Evolutionary conservation across 2,888 invertebrate genomes (phyloP), one percentile per base, ranked within the genome.

Genomic region (Chymomyza amoena): DNA sequence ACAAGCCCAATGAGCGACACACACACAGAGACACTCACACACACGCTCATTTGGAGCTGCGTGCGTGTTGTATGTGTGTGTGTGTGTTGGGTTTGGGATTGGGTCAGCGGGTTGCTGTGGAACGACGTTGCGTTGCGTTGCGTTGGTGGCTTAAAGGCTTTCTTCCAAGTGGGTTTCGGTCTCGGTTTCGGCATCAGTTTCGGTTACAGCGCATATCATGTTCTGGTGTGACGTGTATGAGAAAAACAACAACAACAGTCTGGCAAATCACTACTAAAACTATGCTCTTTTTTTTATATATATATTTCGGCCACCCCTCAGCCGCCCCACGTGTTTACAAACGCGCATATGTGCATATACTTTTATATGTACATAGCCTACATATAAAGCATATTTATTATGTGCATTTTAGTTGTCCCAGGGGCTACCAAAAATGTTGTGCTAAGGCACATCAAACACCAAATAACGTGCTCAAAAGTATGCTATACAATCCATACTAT

Each of bases 41-140:
- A 64, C 32, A 67, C 69, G 6, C 20, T 57, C 51, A 71, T 18
- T 16, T 56, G 66, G 52, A 45, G 57, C 57, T 69, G 60, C 52
- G 18, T 36, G 39, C 56, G 36, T 16, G 32, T 67, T 68, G 52
- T 63, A 69, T 62, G 59, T 64, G 65, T n/a, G 67, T 67, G 51
- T 64, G 65, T 62, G 68, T 45, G 76, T 62, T 77, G 69, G 72
- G 77, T 84, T 82, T 87, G 69, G 72, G 80, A 81, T 82, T 87
- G 74, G 83, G 87, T 84, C 87, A 83, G 87, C 80, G 85, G 76
- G 82, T 84, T 84, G 82, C 72, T 73, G 76, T 73, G 76, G 74
- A 13, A 45, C 73, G 32, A 83, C 72, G 85, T 80, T 69, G 82
- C 71, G 73, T 72, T n/a, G n/a, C 73, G 76, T 87, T 78, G 80